A percentile compares a stretch with the other conserved stretches of the same genome.
These are phyloP conservation scores for Pogoniulus pusillus DNA, from an alignment of 2,797 vertebrate species.

Conservation along the genomic window DNA sequence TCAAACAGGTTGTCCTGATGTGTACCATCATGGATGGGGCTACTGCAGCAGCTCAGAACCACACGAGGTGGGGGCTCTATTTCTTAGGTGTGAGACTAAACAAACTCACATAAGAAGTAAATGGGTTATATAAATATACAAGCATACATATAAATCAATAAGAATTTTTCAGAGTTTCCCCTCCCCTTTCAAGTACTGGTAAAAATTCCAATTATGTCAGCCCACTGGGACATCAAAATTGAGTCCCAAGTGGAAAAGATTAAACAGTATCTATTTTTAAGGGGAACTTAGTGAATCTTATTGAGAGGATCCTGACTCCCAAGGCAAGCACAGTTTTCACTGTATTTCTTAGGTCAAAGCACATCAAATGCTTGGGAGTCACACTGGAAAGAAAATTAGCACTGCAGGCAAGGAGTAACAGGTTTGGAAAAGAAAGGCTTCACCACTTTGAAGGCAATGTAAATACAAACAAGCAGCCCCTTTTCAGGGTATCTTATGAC, in stretches of 20 bases:
- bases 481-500: background rate
- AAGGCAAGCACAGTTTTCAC: background rate
- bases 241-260: background rate
- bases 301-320: background rate
- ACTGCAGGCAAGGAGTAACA: background rate
- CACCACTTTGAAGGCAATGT: background rate
- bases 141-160: fast-evolving
- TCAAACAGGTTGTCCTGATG: background rate
- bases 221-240: background rate
- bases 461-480: background rate
- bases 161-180: background rate
- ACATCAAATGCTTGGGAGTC: background rate
- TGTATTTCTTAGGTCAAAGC: background rate
- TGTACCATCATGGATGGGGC: background rate
- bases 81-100: background rate
- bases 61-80: fast-evolving
- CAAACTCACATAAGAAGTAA: background rate
- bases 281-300: background rate
- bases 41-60: background rate
- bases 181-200: background rate
- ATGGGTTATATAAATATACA: fast-evolving
- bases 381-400: background rate
- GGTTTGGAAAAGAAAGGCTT: background rate
- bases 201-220: background rate
- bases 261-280: background rate